These are phyloP conservation scores for Sebastolobus altivelis DNA, from an alignment of 2,797 vertebrate species.

Conservation along the genomic window DNA sequence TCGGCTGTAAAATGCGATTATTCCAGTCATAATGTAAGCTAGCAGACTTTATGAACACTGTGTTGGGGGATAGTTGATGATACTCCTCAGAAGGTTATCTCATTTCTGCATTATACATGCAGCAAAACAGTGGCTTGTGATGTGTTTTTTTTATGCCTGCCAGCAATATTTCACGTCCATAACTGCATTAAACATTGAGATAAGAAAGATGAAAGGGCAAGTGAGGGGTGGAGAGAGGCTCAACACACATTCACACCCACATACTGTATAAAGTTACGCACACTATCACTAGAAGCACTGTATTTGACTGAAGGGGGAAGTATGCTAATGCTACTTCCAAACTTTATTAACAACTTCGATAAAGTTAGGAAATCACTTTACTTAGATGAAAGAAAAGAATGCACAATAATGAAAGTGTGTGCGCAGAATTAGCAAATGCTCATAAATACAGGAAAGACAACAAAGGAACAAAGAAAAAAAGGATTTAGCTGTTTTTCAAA, in stretches of 20 bases:
- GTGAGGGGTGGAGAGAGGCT: slow-evolving; percentile 16
- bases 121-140: slow-evolving; percentile 34
- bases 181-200: slow-evolving; percentile 54
- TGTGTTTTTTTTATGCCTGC: slow-evolving; percentile 48
- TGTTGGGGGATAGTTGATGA: slow-evolving; percentile 32
- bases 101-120: slow-evolving; percentile 43
- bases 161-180: slow-evolving; percentile 51
- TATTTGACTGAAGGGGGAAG: slow-evolving; percentile 7
- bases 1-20: slow-evolving; percentile 30
- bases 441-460: neutral
- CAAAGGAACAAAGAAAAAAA: neutral
- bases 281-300: neutral
- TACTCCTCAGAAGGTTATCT: slow-evolving; percentile 49
- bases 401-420: neutral
- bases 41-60: slow-evolving; percentile 29
- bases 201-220: slow-evolving; percentile 49
- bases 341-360: neutral
- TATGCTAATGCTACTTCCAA: neutral
- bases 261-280: neutral
- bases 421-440: neutral
- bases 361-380: neutral
- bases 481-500: neutral
- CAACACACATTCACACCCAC: neutral
- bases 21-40: slow-evolving; percentile 17
- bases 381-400: neutral